These are phyloP conservation scores for Neopipo cinnamomea DNA, from an alignment of 2,113 vertebrate genomes.

Conservation along the genomic window DNA sequence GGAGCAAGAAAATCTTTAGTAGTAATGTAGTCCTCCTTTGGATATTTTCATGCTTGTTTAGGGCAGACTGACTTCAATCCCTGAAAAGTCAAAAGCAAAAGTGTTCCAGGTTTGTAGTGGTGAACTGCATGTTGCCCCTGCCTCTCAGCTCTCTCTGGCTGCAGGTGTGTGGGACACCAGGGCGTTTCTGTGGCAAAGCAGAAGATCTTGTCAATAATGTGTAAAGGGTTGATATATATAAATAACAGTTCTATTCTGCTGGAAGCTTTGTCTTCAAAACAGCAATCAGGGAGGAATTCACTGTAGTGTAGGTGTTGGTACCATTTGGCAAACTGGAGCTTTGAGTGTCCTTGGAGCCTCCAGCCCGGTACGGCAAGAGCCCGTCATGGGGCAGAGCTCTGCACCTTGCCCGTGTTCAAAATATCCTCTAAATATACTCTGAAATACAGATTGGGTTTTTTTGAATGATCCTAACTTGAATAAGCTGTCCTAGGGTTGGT, in stretches of 20 bases:
- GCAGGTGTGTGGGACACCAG: neutral
- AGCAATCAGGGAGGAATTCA: neutral
- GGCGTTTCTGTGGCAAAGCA: neutral
- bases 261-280: neutral
- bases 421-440: constrained; percentile 50
- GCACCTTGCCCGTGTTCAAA: constrained; percentile 30
- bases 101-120: neutral
- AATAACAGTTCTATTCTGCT: neutral
- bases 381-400: neutral
- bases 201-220: neutral
- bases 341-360: neutral
- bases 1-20: neutral
- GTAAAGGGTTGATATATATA: neutral
- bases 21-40: neutral
- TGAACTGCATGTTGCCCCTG: neutral
- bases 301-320: neutral
- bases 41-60: neutral
- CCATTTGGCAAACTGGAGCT: neutral
- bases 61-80: neutral
- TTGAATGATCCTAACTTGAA: constrained; percentile 56
- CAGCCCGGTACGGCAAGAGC: neutral
- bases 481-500: constrained; percentile 42
- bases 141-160: neutral
- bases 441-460: constrained; percentile 23
- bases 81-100: neutral